phyloP scores from a whole-genome alignment of 2,888 invertebrate genomes.

The Stenotaenia linearis region DNA sequence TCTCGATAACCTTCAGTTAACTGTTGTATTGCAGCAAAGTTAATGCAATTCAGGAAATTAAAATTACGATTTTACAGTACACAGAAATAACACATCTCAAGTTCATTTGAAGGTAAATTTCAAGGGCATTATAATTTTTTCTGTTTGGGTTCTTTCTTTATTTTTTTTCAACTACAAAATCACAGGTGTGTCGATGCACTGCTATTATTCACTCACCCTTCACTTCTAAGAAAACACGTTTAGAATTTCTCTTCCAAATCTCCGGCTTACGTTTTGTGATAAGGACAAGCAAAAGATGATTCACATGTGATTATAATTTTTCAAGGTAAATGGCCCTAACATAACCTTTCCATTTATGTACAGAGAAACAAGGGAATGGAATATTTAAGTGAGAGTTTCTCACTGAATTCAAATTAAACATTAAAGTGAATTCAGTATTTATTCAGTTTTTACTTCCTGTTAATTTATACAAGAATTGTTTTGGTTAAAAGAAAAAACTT shows the following conservation, averaged over 20 bases:
- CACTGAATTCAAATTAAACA: background rate
- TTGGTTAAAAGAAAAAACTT: background rate
- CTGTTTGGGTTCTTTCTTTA: too few relatives aligned
- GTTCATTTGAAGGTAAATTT: too few relatives aligned
- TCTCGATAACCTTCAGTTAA: too few relatives aligned
- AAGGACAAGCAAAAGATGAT: background rate
- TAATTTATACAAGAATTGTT: background rate
- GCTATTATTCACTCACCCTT: background rate
- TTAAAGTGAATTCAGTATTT: background rate
- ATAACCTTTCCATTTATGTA: background rate
- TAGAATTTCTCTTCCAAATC: background rate
- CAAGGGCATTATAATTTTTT: too few relatives aligned
- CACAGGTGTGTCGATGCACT: background rate
- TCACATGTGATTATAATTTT: conserved; percentile 1
- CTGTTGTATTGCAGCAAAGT: too few relatives aligned
- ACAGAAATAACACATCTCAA: too few relatives aligned
- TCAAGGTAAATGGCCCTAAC: conserved; percentile 1
- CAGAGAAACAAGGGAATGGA: background rate
- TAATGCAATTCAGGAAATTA: too few relatives aligned
- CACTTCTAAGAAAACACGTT: background rate
- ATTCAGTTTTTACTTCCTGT: background rate
- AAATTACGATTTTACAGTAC: too few relatives aligned
- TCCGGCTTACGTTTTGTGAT: background rate
- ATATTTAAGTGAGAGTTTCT: background rate
- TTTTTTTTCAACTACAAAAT: background rate